These are phyloP conservation scores for Acyrthosiphon pisum DNA, from an alignment of 1,140 invertebrate species.

Conservation along the genomic window DNA sequence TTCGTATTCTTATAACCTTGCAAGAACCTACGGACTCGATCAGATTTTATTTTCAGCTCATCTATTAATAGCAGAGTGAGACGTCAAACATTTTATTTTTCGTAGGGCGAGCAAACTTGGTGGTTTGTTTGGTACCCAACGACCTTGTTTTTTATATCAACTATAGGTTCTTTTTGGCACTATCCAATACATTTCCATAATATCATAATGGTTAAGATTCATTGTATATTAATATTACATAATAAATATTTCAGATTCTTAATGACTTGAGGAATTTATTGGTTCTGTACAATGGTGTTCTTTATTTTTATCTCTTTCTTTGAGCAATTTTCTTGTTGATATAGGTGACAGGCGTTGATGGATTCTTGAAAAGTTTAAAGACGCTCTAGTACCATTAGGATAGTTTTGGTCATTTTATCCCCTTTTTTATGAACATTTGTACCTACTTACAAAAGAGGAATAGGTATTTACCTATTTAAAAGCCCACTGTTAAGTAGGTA, in stretches of 20 bases:
- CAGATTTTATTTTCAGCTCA: conserved; percentile 44
- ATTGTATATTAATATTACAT: background rate
- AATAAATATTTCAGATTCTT: background rate
- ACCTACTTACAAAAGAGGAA: background rate
- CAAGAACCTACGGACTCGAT: conserved; percentile 33
- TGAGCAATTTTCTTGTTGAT: background rate
- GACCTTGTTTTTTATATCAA: conserved; percentile 36
- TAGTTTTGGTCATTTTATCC: background rate
- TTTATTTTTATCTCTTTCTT: background rate
- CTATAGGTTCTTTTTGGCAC: conserved; percentile 44
- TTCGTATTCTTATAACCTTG: conserved; percentile 33
- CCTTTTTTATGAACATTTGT: background rate
- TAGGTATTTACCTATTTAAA: background rate
- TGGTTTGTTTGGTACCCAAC: conserved; percentile 31
- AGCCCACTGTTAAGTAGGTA: background rate
- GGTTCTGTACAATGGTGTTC: background rate
- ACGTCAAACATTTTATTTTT: conserved; percentile 45
- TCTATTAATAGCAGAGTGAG: conserved; percentile 18
- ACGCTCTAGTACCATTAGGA: background rate
- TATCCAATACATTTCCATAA: background rate
- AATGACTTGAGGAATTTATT: background rate
- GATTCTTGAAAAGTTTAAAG: background rate
- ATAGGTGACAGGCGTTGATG: too few species aligned
- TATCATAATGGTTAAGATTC: background rate
- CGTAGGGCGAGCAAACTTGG: conserved; percentile 36